phyloP scores from a whole-genome alignment of 2,113 vertebrate genomes.

The Agelaius phoeniceus region DNA sequence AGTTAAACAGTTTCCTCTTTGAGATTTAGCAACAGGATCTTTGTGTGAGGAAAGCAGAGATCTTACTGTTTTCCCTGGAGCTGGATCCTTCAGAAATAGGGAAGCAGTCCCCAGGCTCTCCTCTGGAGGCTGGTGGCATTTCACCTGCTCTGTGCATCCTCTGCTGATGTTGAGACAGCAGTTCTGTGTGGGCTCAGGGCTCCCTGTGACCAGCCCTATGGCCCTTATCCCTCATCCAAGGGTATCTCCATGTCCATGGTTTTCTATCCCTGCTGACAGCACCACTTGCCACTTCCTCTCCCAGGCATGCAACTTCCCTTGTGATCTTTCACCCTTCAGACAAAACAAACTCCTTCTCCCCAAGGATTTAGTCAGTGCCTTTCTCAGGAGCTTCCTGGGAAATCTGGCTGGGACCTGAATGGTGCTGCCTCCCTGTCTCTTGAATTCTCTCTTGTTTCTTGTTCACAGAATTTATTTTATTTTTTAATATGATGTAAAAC shows the following conservation, averaged over 20 bases:
- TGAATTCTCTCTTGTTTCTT: neutral
- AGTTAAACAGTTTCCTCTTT: slow-evolving; percentile 27
- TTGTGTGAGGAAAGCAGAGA: neutral
- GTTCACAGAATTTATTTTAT: neutral
- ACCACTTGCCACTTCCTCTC: neutral
- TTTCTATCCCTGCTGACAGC: neutral
- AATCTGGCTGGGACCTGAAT: neutral
- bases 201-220: fast-evolving
- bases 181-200: neutral
- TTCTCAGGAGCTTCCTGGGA: neutral
- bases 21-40: neutral
- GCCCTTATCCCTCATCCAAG: neutral
- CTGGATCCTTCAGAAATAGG: neutral
- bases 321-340: neutral
- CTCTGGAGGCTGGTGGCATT: neutral
- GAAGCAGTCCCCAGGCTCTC: neutral
- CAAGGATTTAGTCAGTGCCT: neutral
- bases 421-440: neutral
- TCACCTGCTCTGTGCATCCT: neutral
- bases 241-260: fast-evolving
- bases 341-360: neutral
- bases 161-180: neutral
- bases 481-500: neutral
- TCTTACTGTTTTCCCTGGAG: neutral
- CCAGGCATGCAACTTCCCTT: neutral